phyloP scores from a whole-genome alignment of 2,797 vertebrate species.

The Pachyuromys duprasi region DNA sequence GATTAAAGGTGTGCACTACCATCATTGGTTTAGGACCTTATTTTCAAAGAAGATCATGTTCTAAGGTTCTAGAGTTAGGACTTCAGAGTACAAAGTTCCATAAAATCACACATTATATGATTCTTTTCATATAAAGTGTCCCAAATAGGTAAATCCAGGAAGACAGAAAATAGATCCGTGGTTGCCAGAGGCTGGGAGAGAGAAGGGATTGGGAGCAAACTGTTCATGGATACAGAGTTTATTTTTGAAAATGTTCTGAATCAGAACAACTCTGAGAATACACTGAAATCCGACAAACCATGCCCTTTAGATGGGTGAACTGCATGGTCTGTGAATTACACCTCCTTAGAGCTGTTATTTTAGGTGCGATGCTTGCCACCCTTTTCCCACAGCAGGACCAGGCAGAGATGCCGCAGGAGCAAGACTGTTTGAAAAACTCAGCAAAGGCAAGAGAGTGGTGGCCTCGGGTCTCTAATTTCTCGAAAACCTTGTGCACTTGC shows the following conservation, averaged over 20 bases:
- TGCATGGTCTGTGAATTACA: neutral
- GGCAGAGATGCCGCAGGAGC: neutral
- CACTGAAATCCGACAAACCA: neutral
- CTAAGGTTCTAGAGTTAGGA: neutral
- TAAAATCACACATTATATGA: neutral
- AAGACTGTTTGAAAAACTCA: conserved; percentile 27
- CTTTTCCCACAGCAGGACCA: neutral
- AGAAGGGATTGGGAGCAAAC: conserved; percentile 34
- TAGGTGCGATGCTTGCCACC: neutral
- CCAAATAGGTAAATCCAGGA: conserved; percentile 48
- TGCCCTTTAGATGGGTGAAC: conserved; percentile 9
- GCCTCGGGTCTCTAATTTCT: conserved; percentile 45
- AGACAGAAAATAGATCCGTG: conserved; percentile 62
- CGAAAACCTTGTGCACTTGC: conserved; percentile 45
- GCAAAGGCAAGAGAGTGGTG: conserved; percentile 11
- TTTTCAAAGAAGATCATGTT: conserved; percentile 38
- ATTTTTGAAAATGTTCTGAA: conserved; percentile 65
- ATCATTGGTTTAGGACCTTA: neutral
- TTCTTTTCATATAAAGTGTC: conserved; percentile 43
- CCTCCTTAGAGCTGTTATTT: conserved; percentile 15
- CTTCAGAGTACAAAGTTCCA: conserved; percentile 4
- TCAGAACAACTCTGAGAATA: conserved; percentile 38
- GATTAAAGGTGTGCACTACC: too few species aligned
- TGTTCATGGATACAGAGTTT: conserved; percentile 50
- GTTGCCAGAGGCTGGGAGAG: conserved; percentile 41